A percentile compares a stretch with the other conserved stretches of the same genome.
Conservation (phyloP, 2,113 vertebrate species). For the Bambusicola thoracicus region DNA sequence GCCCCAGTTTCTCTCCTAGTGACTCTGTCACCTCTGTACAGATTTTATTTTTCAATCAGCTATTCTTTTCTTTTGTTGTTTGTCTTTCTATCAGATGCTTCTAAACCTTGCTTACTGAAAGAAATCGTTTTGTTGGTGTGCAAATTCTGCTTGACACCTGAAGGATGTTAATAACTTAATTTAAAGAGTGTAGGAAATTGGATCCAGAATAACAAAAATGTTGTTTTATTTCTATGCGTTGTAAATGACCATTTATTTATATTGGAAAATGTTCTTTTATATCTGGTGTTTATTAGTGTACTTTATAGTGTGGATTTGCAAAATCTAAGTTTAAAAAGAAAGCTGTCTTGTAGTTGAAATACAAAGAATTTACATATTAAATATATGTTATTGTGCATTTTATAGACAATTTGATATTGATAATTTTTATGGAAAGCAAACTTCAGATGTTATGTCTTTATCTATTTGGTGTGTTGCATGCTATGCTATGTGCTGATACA, state of each 20-base stretch:
- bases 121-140: background rate
- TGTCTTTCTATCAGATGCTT: background rate
- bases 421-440: background rate
- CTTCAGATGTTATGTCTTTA: conserved; percentile 18
- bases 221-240: background rate
- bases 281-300: background rate
- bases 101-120: background rate
- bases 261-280: background rate
- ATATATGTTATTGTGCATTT: background rate
- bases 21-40: background rate
- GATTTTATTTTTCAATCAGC: background rate
- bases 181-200: background rate
- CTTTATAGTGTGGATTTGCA: background rate
- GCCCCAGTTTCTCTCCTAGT: background rate
- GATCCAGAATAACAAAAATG: background rate
- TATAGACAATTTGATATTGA: background rate
- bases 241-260: background rate
- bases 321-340: background rate
- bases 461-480: conserved; percentile 13
- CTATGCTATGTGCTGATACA: conserved; percentile 7
- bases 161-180: background rate
- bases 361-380: background rate
- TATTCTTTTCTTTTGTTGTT: background rate
- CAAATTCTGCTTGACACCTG: background rate
- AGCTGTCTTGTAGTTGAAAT: background rate